Base-by-base conservation (phyloP, 2,888 invertebrate genomes). In the Ormyrus nitidulus region DNA sequence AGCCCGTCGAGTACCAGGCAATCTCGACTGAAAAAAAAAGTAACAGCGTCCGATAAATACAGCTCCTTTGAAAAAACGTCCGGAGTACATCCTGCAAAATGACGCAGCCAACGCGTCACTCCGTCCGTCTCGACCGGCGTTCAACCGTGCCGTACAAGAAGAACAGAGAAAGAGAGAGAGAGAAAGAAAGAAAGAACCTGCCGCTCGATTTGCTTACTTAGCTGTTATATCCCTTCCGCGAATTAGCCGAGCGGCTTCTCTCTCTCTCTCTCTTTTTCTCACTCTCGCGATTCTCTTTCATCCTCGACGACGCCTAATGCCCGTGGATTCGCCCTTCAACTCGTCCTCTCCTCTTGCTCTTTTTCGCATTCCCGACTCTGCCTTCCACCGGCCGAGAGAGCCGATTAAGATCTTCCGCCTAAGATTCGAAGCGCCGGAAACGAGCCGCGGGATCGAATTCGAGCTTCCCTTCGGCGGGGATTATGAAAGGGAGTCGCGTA, bases 141-240 rank as follows among this genome's bases (percentile, higher is more conserved):
- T 56, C 58, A 48, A 49, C 48, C 10, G 58, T 49, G 49, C 13
- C 58, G 10, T 10, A 9, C n/a, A 54, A 5, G 54, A 34, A 34
- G 34, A 34, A 34, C 34, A 34, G 34, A 34, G 34, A 34, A 2
- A 4, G 34, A 34, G 34, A 34, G 34, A 34, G 34, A 34, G 34
- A 34, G 34, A 34, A 34, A 34, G 34, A 34, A 34, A 34, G 34
- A 34, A 34, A 71, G 58, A 77, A 77, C 59, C 72, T 72, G 84
- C 81, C 62, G 48, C 69, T 70, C 48, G 72, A 84, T 84, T 85
- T 83, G 83, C 85, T 83, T 84, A 86, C 85, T 87, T 86, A 86
- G 85, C 65, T 59, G 68, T 72, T 77, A 71, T 85, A 85, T 85
- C 83, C 84, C 84, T 87, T 87, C 85, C 77, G 85, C 84, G 86